Evolutionary conservation across 2,797 vertebrate species (phyloP).

Genomic region (Ctenosaura bakeri): DNA sequence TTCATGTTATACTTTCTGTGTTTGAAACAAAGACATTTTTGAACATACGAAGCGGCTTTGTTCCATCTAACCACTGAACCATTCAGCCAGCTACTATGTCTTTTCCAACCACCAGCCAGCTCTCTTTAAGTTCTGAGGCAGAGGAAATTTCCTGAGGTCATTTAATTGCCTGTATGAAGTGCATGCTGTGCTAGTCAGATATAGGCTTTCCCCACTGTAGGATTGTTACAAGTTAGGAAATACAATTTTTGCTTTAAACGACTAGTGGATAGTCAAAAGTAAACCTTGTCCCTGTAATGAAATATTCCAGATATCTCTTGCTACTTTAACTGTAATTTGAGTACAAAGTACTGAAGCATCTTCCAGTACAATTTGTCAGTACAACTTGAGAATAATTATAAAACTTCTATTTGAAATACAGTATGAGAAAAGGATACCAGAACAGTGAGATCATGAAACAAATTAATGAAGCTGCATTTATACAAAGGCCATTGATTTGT

Average conservation of each 20-base stretch:
- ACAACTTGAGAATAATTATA: background rate
- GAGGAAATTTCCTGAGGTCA: background rate
- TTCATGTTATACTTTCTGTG: conserved; percentile 39
- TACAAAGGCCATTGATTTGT: background rate
- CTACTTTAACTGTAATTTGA: background rate
- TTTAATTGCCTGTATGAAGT: background rate
- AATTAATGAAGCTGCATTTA: background rate
- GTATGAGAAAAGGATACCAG: background rate
- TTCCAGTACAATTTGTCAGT: background rate
- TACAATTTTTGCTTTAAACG: too few relatives aligned
- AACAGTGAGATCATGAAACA: background rate
- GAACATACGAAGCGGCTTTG: background rate
- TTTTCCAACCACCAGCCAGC: background rate
- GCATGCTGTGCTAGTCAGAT: background rate
- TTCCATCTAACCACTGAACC: background rate
- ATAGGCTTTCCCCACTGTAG: background rate
- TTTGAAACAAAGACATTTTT: conserved; percentile 7
- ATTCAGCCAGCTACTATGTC: background rate
- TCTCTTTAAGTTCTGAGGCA: background rate
- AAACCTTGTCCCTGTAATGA: background rate
- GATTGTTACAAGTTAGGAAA: background rate
- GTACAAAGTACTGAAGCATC: fast-evolving
- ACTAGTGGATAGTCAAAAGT: background rate
- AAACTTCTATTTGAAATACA: background rate
- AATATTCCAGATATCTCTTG: background rate